Base-by-base conservation (phyloP, 2,797 vertebrate genomes). In the Hippoglossus hippoglossus region DNA sequence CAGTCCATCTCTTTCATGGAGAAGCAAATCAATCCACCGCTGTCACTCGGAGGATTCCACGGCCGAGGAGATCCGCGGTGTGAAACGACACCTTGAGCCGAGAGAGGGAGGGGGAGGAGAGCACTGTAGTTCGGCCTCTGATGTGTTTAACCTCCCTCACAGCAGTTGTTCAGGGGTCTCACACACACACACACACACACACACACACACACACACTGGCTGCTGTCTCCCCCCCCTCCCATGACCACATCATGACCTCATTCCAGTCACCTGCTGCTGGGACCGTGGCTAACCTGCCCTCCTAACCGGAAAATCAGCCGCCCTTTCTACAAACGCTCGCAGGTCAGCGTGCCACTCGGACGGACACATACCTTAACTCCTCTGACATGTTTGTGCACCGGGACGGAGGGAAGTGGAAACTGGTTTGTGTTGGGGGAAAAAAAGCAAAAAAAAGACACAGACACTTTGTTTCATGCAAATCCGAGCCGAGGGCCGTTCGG, bases 181-280 rank as follows among this genome's bases (percentile, higher is more conserved):
- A 54, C 84, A 81, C 84, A 81, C 79, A 69, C 77, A 71, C 60
- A 65, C 64, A 69, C 59, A 65, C 56, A 52, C 66, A 63, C 52
- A 53, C 63, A 49, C 46, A 70, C 66, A 61, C 55, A 66, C 68
- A 67, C 59, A 51, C 71, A 62, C 57, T 36, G 34, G 56, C 73
- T 57, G 26, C 69, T 71, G 67, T 71, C 28, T 28, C 28, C 24
- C 26, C 79, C 87, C 87, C 89, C 90, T 78, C 84, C 88, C 83
- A 85, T 91, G 92, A 93, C 93, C 94, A 94, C 83, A 86, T 93
- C 86, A 85, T 90, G 87, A 90, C 86, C 87, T 84, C 89, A 92
- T 87, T 88, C 82, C 85, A 93, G 90, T 95, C 94, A 95, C 94
- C 94, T 95, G 94, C 94, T 94, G 92, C 89, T 91, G 91, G 75